Base-by-base conservation (phyloP, 2,888 invertebrate genomes). In the Drosophila peninsularis region DNA sequence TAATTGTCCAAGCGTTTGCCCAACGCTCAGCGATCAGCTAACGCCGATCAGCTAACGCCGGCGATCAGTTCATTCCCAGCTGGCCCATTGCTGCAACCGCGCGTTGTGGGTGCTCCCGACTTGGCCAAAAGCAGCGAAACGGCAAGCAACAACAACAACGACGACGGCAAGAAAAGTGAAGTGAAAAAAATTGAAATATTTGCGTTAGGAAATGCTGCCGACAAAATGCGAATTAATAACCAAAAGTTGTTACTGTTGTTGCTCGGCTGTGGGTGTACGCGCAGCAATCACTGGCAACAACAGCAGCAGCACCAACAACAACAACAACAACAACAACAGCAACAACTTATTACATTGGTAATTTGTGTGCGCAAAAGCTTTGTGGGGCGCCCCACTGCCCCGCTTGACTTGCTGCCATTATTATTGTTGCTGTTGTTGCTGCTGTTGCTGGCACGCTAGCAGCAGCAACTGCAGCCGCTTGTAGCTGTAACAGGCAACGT, bases 211-310 rank as follows among this genome's bases (percentile, higher is more conserved):
- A 82, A 82, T 63, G 82, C 34, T 70, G 55, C 67, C 68, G 66
- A 78, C 87, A 83, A 87, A 81, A 83, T 77, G 84, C 65, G 78
- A 80, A 68, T 81, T 82, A 81, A 88, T 81, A 87, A 71, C 85
- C 49, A 49, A 62, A 63, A 72, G 45, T 65, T 44, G 45, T 39
- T 36, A 53, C 24, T 42, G 41, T 14, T 64, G 65, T 14, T 37
- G 37, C 9, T 21, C 17, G 11, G 11, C 37, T 36, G 78, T 62
- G 79, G 75, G 75, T 68, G 78, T 78, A 68, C 60, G 78, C 49
- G 49, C 61, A 60, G 62, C 62, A 78, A 75, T 78, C 78, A 74
- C 44, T 55, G 41, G 34, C 45, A 75, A 60, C 55, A 76, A 44
- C 71, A 63, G n/a, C 62, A 60, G 14, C 49, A 52, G 10, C n/a